These are phyloP conservation scores for Heterotilapia buettikoferi DNA, from an alignment of 2,113 vertebrate species.

Conservation along the genomic window DNA sequence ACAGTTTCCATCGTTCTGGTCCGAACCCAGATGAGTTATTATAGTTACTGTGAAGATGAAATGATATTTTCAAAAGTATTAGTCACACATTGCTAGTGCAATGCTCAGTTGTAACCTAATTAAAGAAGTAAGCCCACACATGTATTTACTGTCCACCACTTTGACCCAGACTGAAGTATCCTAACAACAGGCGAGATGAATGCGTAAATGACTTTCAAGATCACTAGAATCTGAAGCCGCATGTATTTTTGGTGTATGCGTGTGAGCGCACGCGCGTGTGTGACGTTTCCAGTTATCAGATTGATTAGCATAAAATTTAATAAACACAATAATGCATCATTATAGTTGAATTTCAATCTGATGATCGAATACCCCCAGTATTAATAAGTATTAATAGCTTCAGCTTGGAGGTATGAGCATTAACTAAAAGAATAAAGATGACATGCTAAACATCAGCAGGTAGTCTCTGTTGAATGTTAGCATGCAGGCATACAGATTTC, in stretches of 20 bases:
- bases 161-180: not conserved
- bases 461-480: not conserved
- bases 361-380: not conserved
- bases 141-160: not conserved
- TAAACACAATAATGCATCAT: not conserved
- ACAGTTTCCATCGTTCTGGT: not conserved
- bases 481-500: not conserved
- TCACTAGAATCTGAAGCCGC: not conserved
- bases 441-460: not conserved
- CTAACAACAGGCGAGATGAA: not conserved
- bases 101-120: not conserved
- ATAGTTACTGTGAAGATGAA: not conserved
- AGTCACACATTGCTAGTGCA: not conserved
- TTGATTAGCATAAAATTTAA: not conserved
- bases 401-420: not conserved
- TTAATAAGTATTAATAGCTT: not conserved
- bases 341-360: not conserved
- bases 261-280: accelerated
- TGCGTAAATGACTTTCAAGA: not conserved
- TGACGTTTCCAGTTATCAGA: not conserved
- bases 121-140: not conserved
- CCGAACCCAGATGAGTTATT: not conserved
- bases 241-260: not conserved
- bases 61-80: not conserved
- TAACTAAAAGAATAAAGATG: not conserved